A percentile compares a stretch with the other conserved stretches of the same genome.
These are phyloP conservation scores for Cotesia glomerata DNA, from an alignment of 1,140 invertebrate species.

Conservation along the genomic window DNA sequence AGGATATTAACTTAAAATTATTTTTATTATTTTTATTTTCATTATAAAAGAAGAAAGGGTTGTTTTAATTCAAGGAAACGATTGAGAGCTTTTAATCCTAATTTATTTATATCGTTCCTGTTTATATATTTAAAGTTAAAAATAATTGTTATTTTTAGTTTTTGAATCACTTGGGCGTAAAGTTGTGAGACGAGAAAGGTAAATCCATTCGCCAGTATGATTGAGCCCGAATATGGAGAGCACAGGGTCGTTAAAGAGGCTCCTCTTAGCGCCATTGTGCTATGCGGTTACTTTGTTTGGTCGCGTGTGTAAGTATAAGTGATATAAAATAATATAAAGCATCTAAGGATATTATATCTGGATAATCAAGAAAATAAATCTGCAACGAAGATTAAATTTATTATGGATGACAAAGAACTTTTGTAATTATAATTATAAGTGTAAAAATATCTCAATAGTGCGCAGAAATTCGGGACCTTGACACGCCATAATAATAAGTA, in stretches of 20 bases:
- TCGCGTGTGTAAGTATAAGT: slow-evolving; percentile 36
- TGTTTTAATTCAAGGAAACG: not conserved
- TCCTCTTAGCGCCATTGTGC: slow-evolving; percentile 32
- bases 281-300: slow-evolving; percentile 39
- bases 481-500: slow-evolving; percentile 45
- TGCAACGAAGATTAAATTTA: slow-evolving; percentile 10
- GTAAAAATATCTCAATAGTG: not conserved
- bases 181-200: slow-evolving; percentile 11
- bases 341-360: slow-evolving; percentile 26
- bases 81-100: too few relatives aligned
- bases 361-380: slow-evolving; percentile 42
- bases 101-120: not conserved
- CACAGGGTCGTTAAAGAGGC: slow-evolving; percentile 26
- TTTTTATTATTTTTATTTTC: too few relatives aligned
- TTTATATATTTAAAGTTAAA: slow-evolving; percentile 22
- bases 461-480: slow-evolving; percentile 55
- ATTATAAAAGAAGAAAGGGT: not conserved
- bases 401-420: not conserved
- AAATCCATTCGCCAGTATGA: slow-evolving; percentile 28
- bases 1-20: not conserved
- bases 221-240: slow-evolving; percentile 29
- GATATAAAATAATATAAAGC: slow-evolving; percentile 15
- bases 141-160: slow-evolving; percentile 12
- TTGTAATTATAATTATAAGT: not conserved
- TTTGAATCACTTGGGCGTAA: not conserved